These are phyloP conservation scores for Karalla daura DNA, from an alignment of 2,797 vertebrate species.

Conservation along the genomic window DNA sequence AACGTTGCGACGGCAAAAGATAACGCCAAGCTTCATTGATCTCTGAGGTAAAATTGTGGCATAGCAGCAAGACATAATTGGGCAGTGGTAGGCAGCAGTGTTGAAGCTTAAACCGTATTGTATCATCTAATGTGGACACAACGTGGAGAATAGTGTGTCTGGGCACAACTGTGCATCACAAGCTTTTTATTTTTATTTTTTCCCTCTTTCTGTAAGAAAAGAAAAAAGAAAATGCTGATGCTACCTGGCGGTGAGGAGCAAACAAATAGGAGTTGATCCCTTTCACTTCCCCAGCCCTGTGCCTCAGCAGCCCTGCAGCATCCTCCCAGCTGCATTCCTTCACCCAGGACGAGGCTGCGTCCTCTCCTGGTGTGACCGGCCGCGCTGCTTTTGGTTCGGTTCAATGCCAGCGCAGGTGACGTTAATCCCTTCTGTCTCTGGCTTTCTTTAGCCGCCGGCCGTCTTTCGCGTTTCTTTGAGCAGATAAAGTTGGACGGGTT, in stretches of 20 bases:
- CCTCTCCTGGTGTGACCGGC: slow-evolving; percentile 67
- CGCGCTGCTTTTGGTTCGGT: slow-evolving; percentile 67
- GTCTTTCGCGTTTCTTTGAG: slow-evolving; percentile 62
- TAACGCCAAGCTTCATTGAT: slow-evolving; percentile 40
- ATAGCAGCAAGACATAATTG: slow-evolving; percentile 4
- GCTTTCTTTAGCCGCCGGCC: slow-evolving; percentile 75
- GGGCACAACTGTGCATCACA: not conserved
- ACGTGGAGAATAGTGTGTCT: not conserved
- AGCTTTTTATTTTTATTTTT: not conserved
- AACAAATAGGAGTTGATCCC: slow-evolving; percentile 57
- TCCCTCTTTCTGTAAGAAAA: not conserved
- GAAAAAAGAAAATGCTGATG: slow-evolving; percentile 22
- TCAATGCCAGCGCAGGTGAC: slow-evolving; percentile 74
- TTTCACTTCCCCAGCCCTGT: slow-evolving; percentile 45
- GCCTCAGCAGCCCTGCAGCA: slow-evolving; percentile 59
- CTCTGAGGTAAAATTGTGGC: slow-evolving; percentile 28
- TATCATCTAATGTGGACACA: slow-evolving; percentile 7
- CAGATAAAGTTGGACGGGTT: slow-evolving; percentile 68
- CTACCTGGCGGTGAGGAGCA: not conserved
- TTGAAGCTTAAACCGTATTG: slow-evolving; percentile 10
- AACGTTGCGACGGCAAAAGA: slow-evolving; percentile 41
- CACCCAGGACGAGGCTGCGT: slow-evolving; percentile 33
- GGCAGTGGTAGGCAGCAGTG: slow-evolving; percentile 18
- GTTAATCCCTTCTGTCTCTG: slow-evolving; percentile 75
- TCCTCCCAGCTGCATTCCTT: slow-evolving; percentile 39